Base-by-base conservation (phyloP, 2,888 invertebrate species). In the Epicampocera succincta region DNA sequence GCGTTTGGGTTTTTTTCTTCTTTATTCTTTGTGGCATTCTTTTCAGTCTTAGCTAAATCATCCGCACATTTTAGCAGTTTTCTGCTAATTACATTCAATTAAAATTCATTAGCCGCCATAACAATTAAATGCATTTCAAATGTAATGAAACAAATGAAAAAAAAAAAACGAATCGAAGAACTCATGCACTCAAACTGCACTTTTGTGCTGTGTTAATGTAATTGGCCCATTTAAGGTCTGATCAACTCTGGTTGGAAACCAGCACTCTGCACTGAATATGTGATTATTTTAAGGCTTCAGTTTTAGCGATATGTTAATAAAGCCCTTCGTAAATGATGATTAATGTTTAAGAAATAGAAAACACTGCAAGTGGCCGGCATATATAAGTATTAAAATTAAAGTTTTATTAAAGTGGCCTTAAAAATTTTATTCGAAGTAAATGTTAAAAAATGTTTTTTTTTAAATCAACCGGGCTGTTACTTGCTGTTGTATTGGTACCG, bases 51-150 rank as follows among this genome's bases (percentile, higher is more conserved):
- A 72, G 50, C 58, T 72, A 78, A 77, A 71, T 68, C 56, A 72
- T 65, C 46, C 56, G 65, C 44, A 78, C 38, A 66, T 52, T 54
- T 76, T 52, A 61, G 71, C 80, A 84, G 78, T 84, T 78, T 73
- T 82, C 61, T 66, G 74, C 84, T 85, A 85, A 85, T 85, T 85
- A 75, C 66, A 65, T 76, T 80, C 85, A 85, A 85, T 85, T 85
- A 85, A 85, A 85, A 83, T 84, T 84, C 82, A 85, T 85, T 85
- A 84, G 83, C 84, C 69, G 76, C 83, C 80, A 84, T 84, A 82
- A 83, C 74, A 85, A 85, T 85, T 85, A 85, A 83, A 83, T 40
- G 77, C 74, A 65, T 77, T 84, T 80, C 48, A 71, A 78, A 76
- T 72, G 71, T 68, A 78, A 69, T 4, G 52, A 66, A 78, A 79